Evolutionary conservation across 2,888 invertebrate species (phyloP), one percentile per base, ranked within the genome.

Genomic region (Macroteleia sp.): DNA sequence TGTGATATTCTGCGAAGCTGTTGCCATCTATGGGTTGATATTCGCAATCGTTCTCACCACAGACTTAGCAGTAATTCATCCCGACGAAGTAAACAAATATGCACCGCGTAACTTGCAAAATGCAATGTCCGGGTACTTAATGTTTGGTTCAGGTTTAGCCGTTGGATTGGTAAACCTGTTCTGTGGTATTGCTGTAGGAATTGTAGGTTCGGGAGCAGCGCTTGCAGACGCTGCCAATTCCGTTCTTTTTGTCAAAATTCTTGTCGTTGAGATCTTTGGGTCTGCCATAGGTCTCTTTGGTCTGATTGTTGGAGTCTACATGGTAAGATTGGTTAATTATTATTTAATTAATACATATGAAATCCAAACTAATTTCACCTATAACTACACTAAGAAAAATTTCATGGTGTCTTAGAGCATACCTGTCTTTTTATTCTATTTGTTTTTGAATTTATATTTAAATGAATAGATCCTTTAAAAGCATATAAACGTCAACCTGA

Each of bases 1-100:
- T 56, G 98, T 99, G 86, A 99, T 99, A 92, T 99, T 99, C 93
- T 99, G 99, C 91, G 99, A 99, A 93, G 99, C 99, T 82, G 99
- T 99, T 2, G 99, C 99, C 81, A 99, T 99, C 92, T 99, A 99
- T 92, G 99, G 99, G 22, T 94, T 99, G 80, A 99, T 99, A 88
- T 98, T 99, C 87, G 99, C 99, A 46, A 99, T 99, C 90, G 98
- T 99, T 34, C 94, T 99, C 75, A 97, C 97, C 39, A 97, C 97
- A 82, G 94, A 95, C 91, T 92, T 97, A 84, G 95, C 95, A 79
- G 92, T 82, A 22, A 91, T 90, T 34, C 71, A 52, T 6, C 22
- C 71, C 41, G n/a, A 32, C 0, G 16, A 74, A 2, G 32, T 71
- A 1, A 3, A 14, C 28, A 59, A 57, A 0, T 17, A 62, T 14